Evolutionary conservation across 2,113 vertebrate genomes (phyloP).

Genomic region (Gambusia affinis): DNA sequence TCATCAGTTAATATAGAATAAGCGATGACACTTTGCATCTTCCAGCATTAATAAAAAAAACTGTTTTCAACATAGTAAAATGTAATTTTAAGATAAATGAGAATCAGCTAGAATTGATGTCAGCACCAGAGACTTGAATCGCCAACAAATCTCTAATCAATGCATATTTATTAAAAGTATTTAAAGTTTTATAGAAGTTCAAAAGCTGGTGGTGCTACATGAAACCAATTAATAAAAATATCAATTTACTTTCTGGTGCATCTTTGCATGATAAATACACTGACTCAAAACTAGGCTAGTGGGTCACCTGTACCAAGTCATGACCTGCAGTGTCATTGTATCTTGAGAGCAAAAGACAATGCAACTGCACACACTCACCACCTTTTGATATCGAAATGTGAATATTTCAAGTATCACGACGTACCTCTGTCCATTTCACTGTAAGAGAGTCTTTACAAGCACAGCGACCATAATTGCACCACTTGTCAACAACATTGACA

Average conservation of each 20-base stretch:
- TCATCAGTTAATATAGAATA: no score
- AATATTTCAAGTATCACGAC: background rate
- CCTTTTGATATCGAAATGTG: background rate
- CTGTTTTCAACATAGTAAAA: background rate
- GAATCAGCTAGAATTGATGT: background rate
- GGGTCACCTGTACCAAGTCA: slow-evolving; percentile 35
- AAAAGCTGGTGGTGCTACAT: background rate
- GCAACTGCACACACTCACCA: background rate
- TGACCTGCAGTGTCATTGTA: background rate
- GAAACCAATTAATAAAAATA: background rate
- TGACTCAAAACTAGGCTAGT: slow-evolving; percentile 35
- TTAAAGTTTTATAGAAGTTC: no score
- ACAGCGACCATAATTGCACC: background rate
- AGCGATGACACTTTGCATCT: no score
- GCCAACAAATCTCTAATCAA: background rate
- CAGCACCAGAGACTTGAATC: background rate
- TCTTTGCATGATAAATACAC: slow-evolving; percentile 2
- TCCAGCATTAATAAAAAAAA: no score
- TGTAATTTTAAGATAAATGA: background rate
- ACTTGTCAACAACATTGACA: background rate
- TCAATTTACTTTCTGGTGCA: background rate
- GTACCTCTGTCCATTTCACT: background rate
- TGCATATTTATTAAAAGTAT: background rate
- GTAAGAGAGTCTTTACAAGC: background rate
- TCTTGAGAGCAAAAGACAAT: slow-evolving; percentile 6